Percentiles rank a stretch among this genome's conserved stretches.
These are phyloP conservation scores for Phytoseiulus persimilis DNA, from an alignment of 2,888 invertebrate genomes.

Conservation along the genomic window DNA sequence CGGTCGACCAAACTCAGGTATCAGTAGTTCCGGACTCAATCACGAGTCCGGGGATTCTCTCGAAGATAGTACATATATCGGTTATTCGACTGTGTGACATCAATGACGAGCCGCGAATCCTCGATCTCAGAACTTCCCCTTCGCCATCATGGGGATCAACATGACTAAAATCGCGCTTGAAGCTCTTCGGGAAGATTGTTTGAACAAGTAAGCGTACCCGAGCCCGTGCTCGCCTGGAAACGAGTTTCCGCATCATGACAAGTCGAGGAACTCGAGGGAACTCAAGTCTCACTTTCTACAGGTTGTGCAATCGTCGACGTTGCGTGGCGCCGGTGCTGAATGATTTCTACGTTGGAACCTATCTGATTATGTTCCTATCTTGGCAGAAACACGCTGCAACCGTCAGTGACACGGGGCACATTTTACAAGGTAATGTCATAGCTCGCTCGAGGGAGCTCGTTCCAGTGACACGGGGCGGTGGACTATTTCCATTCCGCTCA, in stretches of 20 bases:
- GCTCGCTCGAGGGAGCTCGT: no score
- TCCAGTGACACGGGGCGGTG: no score
- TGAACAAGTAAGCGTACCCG: conserved; percentile 52
- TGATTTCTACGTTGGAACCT: conserved; percentile 52
- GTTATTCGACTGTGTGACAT: neutral
- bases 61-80: neutral
- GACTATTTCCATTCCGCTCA: no score
- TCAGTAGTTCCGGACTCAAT: no score
- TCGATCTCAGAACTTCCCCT: conserved; percentile 54
- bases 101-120: neutral
- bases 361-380: conserved; percentile 51
- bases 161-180: conserved; percentile 54
- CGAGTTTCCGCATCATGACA: no score
- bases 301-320: conserved; percentile 51
- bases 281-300: conserved; percentile 45
- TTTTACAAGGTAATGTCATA: conserved; percentile 53
- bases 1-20: conserved; percentile 52
- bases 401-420: conserved; percentile 54
- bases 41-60: neutral
- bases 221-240: no score
- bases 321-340: conserved; percentile 52
- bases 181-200: conserved; percentile 52
- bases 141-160: conserved; percentile 56
- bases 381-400: conserved; percentile 54
- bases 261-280: no score